Percentiles rank a stretch among this genome's conserved stretches.
Evolutionary conservation across 2,113 vertebrate species (phyloP).

Genomic region (Cricetomys ansorgei): DNA sequence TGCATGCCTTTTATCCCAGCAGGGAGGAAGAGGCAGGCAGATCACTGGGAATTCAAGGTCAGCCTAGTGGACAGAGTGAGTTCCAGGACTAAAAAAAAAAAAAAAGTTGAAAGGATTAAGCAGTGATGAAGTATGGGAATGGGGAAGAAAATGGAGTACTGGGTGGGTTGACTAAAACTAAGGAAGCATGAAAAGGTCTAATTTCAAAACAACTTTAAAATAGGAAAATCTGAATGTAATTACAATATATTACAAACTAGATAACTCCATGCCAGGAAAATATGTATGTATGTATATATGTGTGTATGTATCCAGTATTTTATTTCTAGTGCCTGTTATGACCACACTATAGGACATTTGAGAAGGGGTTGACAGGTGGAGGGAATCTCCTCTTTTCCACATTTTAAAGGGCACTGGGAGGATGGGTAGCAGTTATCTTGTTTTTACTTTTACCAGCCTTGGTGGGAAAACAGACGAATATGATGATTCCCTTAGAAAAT

Average conservation of each 20-base stretch:
- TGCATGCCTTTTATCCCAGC: too few species aligned
- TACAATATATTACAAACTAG: too few species aligned
- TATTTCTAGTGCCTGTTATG: background rate
- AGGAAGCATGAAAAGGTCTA: background rate
- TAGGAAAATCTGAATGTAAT: background rate
- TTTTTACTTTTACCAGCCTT: slow-evolving; percentile 22
- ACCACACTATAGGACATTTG: fast-evolving
- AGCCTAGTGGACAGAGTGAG: too few species aligned
- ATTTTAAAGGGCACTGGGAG: fast-evolving
- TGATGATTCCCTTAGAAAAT: slow-evolving; percentile 27
- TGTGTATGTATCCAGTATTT: background rate
- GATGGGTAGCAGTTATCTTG: background rate
- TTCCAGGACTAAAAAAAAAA: too few species aligned
- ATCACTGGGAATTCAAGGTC: too few species aligned
- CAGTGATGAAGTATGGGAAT: background rate
- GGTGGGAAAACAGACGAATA: slow-evolving; percentile 14
- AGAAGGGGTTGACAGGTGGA: background rate
- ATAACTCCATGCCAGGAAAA: too few species aligned
- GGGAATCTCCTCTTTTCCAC: background rate
- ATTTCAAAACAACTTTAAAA: background rate
- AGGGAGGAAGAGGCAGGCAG: too few species aligned
- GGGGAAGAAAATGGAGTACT: background rate
- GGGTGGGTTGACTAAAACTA: background rate
- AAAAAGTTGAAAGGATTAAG: background rate
- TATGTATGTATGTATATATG: too few species aligned